phyloP scores from a whole-genome alignment of 2,888 invertebrate species.

The Blomia tropicalis region DNA sequence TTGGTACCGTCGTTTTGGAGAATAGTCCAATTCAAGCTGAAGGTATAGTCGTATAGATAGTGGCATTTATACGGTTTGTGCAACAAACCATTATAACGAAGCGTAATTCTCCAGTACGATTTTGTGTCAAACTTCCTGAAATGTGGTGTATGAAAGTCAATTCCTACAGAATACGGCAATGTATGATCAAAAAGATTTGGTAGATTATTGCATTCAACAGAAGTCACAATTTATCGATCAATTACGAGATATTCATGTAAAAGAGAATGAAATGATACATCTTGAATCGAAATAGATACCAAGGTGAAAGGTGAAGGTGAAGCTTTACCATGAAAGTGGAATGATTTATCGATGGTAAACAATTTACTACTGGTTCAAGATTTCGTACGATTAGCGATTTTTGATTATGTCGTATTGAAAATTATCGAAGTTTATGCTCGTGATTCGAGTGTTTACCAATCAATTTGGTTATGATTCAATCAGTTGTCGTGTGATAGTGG shows the following conservation, averaged over 20 bases:
- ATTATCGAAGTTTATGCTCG: constrained; percentile 88
- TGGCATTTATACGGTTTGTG: constrained; percentile 85
- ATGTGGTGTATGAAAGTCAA: constrained; percentile 77
- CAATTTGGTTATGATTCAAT: too few relatives aligned
- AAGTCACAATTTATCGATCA: constrained; percentile 34
- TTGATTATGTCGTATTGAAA: constrained; percentile 83
- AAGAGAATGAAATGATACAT: constrained; percentile 50
- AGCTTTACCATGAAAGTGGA: constrained; percentile 72
- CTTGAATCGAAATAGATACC: constrained; percentile 89
- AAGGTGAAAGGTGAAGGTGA: too few relatives aligned
- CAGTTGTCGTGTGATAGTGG: too few relatives aligned
- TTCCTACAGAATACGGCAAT: constrained; percentile 52
- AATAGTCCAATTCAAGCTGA: constrained; percentile 84
- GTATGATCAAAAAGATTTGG: neutral
- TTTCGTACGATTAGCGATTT: constrained; percentile 95
- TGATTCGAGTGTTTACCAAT: constrained; percentile 83
- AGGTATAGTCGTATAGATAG: too few relatives aligned
- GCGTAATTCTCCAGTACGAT: constrained; percentile 46
- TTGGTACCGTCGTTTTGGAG: constrained; percentile 90
- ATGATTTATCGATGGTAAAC: constrained; percentile 70
- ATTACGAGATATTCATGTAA: constrained; percentile 26
- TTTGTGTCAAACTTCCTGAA: constrained; percentile 48
- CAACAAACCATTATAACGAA: too few relatives aligned
- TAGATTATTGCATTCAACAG: neutral
- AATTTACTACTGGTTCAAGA: constrained; percentile 46